Percentiles rank a stretch among this genome's conserved stretches.
Conservation (phyloP, 2,113 vertebrate species). For the Cheilinus undulatus region DNA sequence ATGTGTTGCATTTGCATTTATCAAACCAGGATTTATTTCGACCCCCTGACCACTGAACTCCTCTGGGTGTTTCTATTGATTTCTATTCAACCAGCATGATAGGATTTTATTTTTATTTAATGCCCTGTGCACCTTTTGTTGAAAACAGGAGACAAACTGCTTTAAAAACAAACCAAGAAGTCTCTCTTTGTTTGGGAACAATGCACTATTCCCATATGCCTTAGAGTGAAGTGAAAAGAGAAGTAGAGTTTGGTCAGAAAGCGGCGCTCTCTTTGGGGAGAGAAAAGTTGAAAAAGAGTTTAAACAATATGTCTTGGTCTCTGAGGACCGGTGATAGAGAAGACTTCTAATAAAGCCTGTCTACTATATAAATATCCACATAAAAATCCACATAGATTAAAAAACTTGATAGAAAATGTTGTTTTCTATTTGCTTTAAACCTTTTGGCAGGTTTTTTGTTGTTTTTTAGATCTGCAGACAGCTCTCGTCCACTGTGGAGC, state of each 20-base stretch:
- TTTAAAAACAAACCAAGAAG: constrained; percentile 22
- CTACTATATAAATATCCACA: constrained; percentile 2
- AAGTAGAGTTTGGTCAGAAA: neutral
- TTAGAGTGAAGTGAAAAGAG: constrained; percentile 4
- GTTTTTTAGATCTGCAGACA: constrained; percentile 17
- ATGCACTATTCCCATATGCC: constrained; percentile 1
- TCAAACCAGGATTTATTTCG: constrained; percentile 12
- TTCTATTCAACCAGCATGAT: constrained; percentile 5
- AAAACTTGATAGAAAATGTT: neutral
- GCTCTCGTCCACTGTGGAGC: neutral
- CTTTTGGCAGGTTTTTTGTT: neutral
- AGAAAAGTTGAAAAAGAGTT: constrained; percentile 2
- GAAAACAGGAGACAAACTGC: neutral
- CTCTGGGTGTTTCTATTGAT: constrained; percentile 2
- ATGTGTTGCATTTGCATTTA: constrained; percentile 23
- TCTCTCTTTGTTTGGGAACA: constrained; percentile 4
- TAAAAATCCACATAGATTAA: neutral
- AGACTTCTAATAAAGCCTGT: constrained; percentile 1
- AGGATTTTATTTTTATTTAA: neutral
- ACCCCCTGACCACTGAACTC: constrained; percentile 20
- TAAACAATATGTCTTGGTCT: constrained; percentile 1
- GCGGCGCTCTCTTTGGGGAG: constrained; percentile 3
- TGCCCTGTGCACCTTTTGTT: constrained; percentile 1
- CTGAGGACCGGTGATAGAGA: neutral
- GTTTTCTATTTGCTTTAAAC: constrained; percentile 14